A percentile compares a stretch with the other conserved stretches of the same genome.
These are phyloP conservation scores for Drosophila tani DNA, from an alignment of 1,140 invertebrate species.

Conservation along the genomic window DNA sequence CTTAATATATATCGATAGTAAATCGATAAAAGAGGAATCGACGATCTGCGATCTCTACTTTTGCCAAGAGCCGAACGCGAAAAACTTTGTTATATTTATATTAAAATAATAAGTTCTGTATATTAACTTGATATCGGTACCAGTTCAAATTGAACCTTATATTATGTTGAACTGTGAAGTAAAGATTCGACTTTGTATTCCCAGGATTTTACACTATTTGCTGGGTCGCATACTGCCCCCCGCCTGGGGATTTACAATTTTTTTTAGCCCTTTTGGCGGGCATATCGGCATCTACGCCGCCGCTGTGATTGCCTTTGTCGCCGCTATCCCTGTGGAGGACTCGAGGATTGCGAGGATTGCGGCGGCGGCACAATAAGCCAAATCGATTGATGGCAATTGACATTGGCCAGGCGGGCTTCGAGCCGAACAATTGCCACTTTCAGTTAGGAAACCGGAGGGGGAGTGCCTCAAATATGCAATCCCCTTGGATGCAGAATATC, in stretches of 20 bases:
- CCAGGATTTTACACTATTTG: too few species aligned
- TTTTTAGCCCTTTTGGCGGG: conserved; percentile 54
- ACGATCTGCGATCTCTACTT: too few species aligned
- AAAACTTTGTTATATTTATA: too few species aligned
- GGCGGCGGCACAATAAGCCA: conserved; percentile 36
- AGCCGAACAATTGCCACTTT: conserved; percentile 65
- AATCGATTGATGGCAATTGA: conserved; percentile 78
- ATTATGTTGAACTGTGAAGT: too few species aligned
- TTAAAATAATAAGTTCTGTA: too few species aligned
- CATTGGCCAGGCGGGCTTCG: conserved; percentile 33
- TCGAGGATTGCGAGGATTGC: not conserved
- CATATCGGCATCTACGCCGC: conserved; percentile 44
- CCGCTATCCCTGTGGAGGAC: conserved; percentile 22
- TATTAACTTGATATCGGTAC: too few species aligned
- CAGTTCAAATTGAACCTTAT: too few species aligned
- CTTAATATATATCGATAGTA: too few species aligned
- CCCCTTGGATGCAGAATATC: conserved; percentile 5
- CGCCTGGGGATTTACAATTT: conserved; percentile 57
- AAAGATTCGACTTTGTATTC: too few species aligned
- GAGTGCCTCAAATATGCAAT: conserved; percentile 55
- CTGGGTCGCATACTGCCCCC: not conserved
- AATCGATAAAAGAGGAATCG: too few species aligned
- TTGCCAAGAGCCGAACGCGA: too few species aligned
- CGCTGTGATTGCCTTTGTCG: conserved; percentile 66
- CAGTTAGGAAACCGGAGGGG: not conserved